Evolutionary conservation across 23 tunicate species (phyloP).

Genomic region (Halocynthia aurantium): DNA sequence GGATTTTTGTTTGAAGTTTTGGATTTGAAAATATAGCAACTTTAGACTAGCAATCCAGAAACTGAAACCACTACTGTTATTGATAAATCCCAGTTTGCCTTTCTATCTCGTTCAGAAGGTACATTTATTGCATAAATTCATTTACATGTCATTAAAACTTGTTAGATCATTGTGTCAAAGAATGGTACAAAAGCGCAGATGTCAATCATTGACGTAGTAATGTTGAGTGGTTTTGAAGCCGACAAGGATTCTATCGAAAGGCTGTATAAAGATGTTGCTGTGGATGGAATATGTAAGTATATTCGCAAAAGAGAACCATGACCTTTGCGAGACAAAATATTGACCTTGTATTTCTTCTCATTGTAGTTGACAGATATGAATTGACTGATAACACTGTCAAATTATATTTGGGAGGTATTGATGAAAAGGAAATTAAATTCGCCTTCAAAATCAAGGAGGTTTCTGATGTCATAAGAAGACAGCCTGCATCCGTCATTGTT

Average conservation of each 20-base stretch:
- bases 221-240: constrained; percentile 16
- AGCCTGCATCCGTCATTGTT: constrained; percentile 40
- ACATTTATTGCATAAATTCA: no score
- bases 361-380: constrained; percentile 50
- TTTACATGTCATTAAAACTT: neutral
- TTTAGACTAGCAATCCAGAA: no score
- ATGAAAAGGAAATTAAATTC: constrained; percentile 3
- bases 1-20: neutral
- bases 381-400: constrained; percentile 24
- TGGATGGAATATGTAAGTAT: constrained; percentile 36
- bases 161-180: constrained; percentile 27
- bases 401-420: constrained; percentile 25
- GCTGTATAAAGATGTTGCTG: constrained; percentile 14
- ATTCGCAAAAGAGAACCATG: neutral
- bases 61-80: no score
- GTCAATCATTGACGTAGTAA: constrained; percentile 29
- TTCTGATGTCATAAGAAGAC: neutral
- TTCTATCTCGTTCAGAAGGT: no score
- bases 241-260: neutral
- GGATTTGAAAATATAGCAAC: neutral
- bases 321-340: neutral
- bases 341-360: constrained; percentile 1
- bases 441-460: constrained; percentile 30
- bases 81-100: no score
- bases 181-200: constrained; percentile 10